Base-by-base conservation (phyloP, 2,888 invertebrate species). In the Troglohyphantes excavatus region DNA sequence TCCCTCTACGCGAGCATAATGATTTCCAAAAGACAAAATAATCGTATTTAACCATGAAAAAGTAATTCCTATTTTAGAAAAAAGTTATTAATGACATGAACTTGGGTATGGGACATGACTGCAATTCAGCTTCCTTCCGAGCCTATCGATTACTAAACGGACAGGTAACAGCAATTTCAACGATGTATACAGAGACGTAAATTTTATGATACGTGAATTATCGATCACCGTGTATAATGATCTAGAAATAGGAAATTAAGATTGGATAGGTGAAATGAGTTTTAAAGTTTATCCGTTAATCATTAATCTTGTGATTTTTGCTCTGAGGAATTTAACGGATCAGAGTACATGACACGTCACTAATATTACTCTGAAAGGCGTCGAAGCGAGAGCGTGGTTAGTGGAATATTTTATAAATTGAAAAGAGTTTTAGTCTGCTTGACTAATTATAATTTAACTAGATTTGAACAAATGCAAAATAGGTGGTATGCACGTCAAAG, bases 161-260 rank as follows among this genome's bases (percentile, higher is more conserved):
- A 53, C 17, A 53, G n/a, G 53, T 53, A 53, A 6, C n/a, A n/a
- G 53, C 53, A 13, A 17, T 53, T 13, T 17, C 53, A n/a, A 53
- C 53, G 17, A 53, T 53, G 53, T 53, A 53, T 53, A 53, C 53
- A 53, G 33, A 9, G 53, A 53, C 53, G 53, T 17, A 53, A 53
- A 53, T 17, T 53, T 53, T 33, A 33, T 33, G 53, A 53, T 53
- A 17, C n/a, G 53, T 17, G 53, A n/a, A 13, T 53, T 53, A 53
- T 53, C 53, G 53, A 53, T 53, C n/a, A 7, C 53, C 53, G 9
- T 53, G 53, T 53, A 53, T 53, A 53, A 53, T n/a, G 53, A 53
- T 53, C 53, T 53, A 53, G n/a, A n/a, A 53, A 53, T 53, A 13
- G 53, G 53, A 53, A 53, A 53, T 53, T 53, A 53, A 53, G 53